A percentile compares a stretch with the other conserved stretches of the same genome.
phyloP scores from a whole-genome alignment of 2,888 invertebrate species.

The Escarpia spicata region DNA sequence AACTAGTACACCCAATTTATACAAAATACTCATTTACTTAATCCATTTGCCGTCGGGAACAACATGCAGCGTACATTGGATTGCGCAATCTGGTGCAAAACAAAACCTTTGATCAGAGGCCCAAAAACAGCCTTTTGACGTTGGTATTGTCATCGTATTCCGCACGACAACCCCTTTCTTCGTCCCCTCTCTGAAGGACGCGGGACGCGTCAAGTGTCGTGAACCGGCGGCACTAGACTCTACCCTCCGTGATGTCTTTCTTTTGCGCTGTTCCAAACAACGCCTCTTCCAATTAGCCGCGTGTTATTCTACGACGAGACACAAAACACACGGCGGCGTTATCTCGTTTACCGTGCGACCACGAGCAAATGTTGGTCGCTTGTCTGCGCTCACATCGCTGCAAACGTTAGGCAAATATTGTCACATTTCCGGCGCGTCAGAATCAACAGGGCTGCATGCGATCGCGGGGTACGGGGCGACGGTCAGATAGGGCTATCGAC shows the following conservation, averaged over 20 bases:
- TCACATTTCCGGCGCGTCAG: neutral
- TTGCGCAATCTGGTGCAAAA: neutral
- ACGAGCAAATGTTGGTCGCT: neutral
- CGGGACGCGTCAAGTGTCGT: neutral
- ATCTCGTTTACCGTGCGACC: neutral
- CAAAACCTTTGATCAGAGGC: neutral
- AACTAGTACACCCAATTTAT: no score
- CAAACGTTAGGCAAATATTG: slow-evolving; percentile 1
- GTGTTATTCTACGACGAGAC: neutral
- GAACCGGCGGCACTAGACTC: neutral
- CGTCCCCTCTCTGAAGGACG: neutral
- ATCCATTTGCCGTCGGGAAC: no score
- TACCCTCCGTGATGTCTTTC: neutral
- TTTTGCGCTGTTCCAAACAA: neutral
- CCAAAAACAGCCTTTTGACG: neutral
- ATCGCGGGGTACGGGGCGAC: neutral
- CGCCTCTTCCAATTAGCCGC: neutral
- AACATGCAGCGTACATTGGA: no score
- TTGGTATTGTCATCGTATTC: neutral
- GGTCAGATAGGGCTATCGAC: neutral
- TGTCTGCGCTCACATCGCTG: neutral
- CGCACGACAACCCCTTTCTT: neutral
- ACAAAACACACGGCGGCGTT: neutral
- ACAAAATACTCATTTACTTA: no score
- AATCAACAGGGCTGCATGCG: slow-evolving; percentile 1